phyloP scores from a whole-genome alignment of 2,888 invertebrate species.

The Hedya salicella region DNA sequence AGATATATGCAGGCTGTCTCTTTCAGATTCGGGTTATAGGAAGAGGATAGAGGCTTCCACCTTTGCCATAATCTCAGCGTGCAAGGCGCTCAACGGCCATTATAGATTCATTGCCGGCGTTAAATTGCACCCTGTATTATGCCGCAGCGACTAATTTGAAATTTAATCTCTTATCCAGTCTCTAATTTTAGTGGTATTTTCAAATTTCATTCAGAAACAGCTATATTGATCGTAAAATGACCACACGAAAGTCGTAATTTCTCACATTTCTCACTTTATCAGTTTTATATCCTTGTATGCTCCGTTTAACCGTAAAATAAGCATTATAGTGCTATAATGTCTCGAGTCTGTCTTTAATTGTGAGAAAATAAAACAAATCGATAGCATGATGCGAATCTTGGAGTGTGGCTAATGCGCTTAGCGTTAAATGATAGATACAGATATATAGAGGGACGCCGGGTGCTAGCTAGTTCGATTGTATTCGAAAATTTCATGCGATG shows the following conservation, averaged over 20 bases:
- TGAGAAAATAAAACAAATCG: no score
- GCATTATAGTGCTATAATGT: no score
- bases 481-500: no score
- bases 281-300: no score
- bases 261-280: no score
- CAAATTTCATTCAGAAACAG: neutral
- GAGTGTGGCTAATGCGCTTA: no score
- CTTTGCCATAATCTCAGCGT: conserved; percentile 4
- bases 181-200: neutral
- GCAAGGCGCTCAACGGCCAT: conserved; percentile 7
- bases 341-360: no score
- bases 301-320: no score
- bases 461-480: no score
- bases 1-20: conserved; percentile 1
- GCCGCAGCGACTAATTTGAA: conserved; percentile 37
- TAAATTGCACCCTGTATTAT: conserved; percentile 36
- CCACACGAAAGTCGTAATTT: neutral
- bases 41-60: conserved; percentile 14
- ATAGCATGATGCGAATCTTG: no score
- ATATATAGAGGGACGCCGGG: no score
- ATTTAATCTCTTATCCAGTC: conserved; percentile 30
- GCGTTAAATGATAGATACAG: no score
- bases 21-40: neutral
- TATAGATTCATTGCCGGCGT: conserved; percentile 17
- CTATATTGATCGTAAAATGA: neutral